Conservation (phyloP, 2,888 invertebrate genomes). For the Pilophorus perplexus region DNA sequence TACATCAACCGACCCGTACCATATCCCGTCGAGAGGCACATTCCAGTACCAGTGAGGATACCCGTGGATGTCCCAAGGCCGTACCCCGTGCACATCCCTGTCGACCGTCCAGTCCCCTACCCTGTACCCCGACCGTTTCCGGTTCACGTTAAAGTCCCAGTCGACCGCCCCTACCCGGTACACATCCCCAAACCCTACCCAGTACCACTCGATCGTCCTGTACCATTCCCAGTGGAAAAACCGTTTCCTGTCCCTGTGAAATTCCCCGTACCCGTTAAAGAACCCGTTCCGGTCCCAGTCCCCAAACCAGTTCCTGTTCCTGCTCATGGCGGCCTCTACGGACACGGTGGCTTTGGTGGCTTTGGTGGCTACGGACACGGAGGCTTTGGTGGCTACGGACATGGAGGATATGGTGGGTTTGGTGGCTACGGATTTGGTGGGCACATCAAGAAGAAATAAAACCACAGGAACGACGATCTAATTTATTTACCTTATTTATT, state of each 20-base stretch:
- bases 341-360: slow-evolving; percentile 19
- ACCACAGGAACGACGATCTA: neutral
- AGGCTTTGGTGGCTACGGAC: slow-evolving; percentile 23
- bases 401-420: slow-evolving; percentile 6
- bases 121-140: slow-evolving; percentile 47
- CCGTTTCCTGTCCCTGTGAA: slow-evolving; percentile 48
- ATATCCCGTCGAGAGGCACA: slow-evolving; percentile 39
- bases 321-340: slow-evolving; percentile 19
- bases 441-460: slow-evolving; percentile 9
- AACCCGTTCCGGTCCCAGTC: slow-evolving; percentile 47
- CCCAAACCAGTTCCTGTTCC: slow-evolving; percentile 43
- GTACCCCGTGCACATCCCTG: slow-evolving; percentile 45
- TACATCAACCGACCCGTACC: slow-evolving; percentile 43
- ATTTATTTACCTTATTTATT: slow-evolving; percentile 11
- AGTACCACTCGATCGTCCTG: slow-evolving; percentile 45
- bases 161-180: slow-evolving; percentile 43
- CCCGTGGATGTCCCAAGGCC: slow-evolving; percentile 46
- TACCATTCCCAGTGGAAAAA: slow-evolving; percentile 47
- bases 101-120: slow-evolving; percentile 48
- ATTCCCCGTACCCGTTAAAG: slow-evolving; percentile 48
- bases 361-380: slow-evolving; percentile 24
- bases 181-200: slow-evolving; percentile 46
- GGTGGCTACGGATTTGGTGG: slow-evolving; percentile 17
- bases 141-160: slow-evolving; percentile 47
- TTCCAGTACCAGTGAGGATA: slow-evolving; percentile 47